Base-by-base conservation (phyloP, 1,140 invertebrate genomes). In the Megathymus violae region DNA sequence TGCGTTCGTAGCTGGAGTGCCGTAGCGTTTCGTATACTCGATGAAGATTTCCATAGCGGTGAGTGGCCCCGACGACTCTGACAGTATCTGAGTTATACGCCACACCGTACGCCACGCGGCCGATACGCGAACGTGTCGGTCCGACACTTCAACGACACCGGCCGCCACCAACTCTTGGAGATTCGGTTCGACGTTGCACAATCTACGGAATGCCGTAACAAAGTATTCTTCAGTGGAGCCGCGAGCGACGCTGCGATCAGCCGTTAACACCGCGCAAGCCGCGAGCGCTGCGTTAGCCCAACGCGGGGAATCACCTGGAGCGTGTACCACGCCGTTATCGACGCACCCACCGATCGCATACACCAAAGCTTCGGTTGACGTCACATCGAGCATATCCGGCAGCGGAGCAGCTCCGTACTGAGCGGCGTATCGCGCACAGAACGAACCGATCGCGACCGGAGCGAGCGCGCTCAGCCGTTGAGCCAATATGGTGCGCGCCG, bases 211-310 rank as follows among this genome's bases (percentile, higher is more conserved):
- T 2, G 87, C 83, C 9, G 65, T 77, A 3, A 75, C 62, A 67
- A 92, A 91, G 61, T 91, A 90, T 34, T 91, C 85, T 14, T 80
- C 68, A 0, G 81, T 87, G 17, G 87, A 87, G 6, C 89, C 89
- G 3, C 85, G 76, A 0, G 84, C 85, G 1, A 92, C 81, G 74
- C 89, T 91, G 1, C 84, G 76, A 62, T 91, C 91, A 0, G 76
- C 77, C 3, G 82, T 79, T 4, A 92, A 67, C 4, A 82, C 89
- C 1, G 85, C 83, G 60, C 86, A 88, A 1, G 87, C 88, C 1
- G 79, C 67, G 4, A 92, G 70, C 0, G 74, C 72, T 0, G 74
- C 62, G 11, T 71, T 61, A n/a, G 76, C 71, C 80, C 86, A 85
- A 14, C 58, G 50, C 4, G 76, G 66, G 4, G 74, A 68, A 11